Percentiles rank a stretch among this genome's conserved stretches.
Evolutionary conservation across 1,140 invertebrate genomes (phyloP).

Genomic region (Holotrichia oblita): DNA sequence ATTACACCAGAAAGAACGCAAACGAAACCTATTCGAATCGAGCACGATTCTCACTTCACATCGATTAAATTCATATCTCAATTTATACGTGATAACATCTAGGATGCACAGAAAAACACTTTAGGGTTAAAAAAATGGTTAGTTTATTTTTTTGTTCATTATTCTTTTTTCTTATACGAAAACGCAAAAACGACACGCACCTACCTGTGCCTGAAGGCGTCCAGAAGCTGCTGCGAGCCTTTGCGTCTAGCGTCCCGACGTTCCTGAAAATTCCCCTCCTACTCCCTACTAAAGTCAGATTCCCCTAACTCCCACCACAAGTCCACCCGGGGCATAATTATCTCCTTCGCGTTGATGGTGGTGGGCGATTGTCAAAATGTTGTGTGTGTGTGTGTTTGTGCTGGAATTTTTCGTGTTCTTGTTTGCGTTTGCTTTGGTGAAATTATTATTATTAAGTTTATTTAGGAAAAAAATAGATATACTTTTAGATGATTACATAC

Average conservation of each 20-base stretch:
- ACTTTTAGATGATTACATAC: too few species aligned
- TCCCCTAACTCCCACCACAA: slow-evolving; percentile 51
- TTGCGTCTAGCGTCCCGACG: slow-evolving; percentile 60
- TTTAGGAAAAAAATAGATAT: too few species aligned
- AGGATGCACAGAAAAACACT: background rate
- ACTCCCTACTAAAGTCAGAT: slow-evolving; percentile 48
- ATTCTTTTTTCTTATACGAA: slow-evolving; percentile 40
- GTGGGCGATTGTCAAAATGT: slow-evolving; percentile 37
- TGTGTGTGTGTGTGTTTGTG: too few species aligned
- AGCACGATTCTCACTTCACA: too few species aligned
- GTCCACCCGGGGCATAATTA: background rate
- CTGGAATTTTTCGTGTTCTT: too few species aligned
- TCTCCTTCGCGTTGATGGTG: background rate
- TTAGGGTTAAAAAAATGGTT: slow-evolving; percentile 7
- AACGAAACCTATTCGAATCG: too few species aligned
- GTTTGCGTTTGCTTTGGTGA: background rate
- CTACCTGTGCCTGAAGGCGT: slow-evolving; percentile 60
- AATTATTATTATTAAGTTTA: too few species aligned
- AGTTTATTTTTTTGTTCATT: slow-evolving; percentile 38
- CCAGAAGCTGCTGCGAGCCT: slow-evolving; percentile 59
- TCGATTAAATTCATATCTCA: too few species aligned
- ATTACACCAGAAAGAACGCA: background rate
- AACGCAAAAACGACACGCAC: slow-evolving; percentile 42
- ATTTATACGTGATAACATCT: background rate
- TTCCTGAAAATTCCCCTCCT: slow-evolving; percentile 45